Evolutionary conservation across 2,113 vertebrate species (phyloP), one percentile per base, ranked within the genome.

Genomic region (Amblyornis subalaris): DNA sequence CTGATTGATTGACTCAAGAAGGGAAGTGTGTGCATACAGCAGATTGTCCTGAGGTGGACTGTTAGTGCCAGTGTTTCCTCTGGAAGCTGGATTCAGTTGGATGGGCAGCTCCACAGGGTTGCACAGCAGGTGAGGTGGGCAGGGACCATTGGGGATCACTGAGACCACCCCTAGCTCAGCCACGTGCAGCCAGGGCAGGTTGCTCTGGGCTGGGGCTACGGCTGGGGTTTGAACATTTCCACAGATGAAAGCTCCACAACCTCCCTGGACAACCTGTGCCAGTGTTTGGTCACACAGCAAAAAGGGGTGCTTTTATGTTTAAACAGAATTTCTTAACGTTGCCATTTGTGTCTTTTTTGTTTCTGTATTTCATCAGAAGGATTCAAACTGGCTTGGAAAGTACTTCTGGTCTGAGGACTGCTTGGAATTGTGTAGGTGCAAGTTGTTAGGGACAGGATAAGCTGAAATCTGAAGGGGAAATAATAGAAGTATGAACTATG

Each of bases 21-120:
- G 40, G 55, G 58, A 53, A 10, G 4, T 10, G 21, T 0, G 0
- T 10, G n/a, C 1, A 2, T 31, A 7, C 24, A 9, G 0, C 3
- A 25, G 42, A 31, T 51, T 77, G 55, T 64, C 18, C 38, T 24
- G 31, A 24, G 28, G 6, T n/a, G 65, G 55, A 10, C 17, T 21
- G 7, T 12, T 25, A 8, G 22, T 55, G 47, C 45, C 9, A 9
- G 38, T 17, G 14, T 61, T 75, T 29, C 23, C 31, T 40, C 12
- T 40, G 69, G 64, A 48, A 57, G 23, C 23, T 21, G 55, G 47
- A 5, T 57, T 31, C 33, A 16, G 86, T 4, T 7, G 16, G 13
- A 36, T 55, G 51, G 17, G 35, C 29, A 82, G 44, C 22, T 72
- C 18, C 25, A 2, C 2, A 5, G 57, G 28, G 7, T 8, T 2